phyloP scores from a whole-genome alignment of 2,888 invertebrate species.

The Atethmia centrago region DNA sequence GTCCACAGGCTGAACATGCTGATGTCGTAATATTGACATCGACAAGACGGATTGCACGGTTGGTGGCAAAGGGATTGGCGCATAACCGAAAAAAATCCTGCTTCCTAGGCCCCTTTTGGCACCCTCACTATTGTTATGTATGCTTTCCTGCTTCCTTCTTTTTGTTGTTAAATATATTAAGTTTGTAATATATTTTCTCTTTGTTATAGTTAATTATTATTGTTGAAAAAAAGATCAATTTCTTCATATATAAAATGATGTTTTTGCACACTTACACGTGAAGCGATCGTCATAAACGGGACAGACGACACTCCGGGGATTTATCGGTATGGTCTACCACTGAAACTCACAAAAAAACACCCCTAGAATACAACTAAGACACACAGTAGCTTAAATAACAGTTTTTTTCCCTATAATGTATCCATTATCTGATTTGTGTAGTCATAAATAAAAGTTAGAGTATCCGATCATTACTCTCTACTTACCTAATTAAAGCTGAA shows the following conservation, averaged over 20 bases:
- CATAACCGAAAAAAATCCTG: not conserved
- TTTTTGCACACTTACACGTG: not conserved
- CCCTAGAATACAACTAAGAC: not conserved
- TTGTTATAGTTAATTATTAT: not conserved
- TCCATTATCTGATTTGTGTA: slow-evolving; percentile 38
- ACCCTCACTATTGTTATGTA: not conserved
- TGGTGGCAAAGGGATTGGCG: not conserved
- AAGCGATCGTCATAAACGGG: not conserved
- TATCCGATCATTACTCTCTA: slow-evolving; percentile 55
- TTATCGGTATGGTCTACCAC: not conserved
- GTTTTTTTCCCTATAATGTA: slow-evolving; percentile 20
- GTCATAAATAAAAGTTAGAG: slow-evolving; percentile 50
- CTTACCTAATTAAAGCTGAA: slow-evolving; percentile 58
- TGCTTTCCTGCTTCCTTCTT: not conserved
- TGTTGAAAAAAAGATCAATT: not conserved
- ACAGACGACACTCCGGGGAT: slow-evolving; percentile 17
- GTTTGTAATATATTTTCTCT: not conserved
- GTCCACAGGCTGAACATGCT: not conserved
- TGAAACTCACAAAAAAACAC: not conserved
- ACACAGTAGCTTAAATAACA: slow-evolving; percentile 21
- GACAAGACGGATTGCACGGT: not conserved
- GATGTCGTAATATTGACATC: not conserved
- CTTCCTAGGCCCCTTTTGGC: not conserved
- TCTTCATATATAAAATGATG: not conserved
- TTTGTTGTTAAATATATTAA: not conserved